Evolutionary conservation across 2,797 vertebrate genomes (phyloP).

Genomic region (Falco novaeseelandiae): DNA sequence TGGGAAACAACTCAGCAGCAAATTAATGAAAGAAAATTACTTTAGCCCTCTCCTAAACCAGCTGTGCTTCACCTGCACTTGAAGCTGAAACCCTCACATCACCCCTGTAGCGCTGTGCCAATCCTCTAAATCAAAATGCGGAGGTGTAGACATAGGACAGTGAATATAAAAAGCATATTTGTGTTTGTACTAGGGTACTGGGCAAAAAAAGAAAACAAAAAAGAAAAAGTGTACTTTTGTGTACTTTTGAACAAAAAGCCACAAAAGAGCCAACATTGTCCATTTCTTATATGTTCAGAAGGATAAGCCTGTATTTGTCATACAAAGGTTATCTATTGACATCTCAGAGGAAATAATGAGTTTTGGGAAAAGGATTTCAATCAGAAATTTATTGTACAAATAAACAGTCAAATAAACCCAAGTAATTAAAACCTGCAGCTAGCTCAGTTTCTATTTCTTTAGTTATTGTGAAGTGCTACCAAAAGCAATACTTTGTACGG

Average conservation of each 20-base stretch:
- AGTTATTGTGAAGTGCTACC: neutral
- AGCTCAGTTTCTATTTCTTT: neutral
- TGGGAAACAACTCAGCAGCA: neutral
- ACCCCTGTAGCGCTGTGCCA: neutral
- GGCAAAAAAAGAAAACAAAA: neutral
- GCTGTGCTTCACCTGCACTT: neutral
- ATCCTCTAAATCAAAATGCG: neutral
- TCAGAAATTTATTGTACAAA: neutral
- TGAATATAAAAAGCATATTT: neutral
- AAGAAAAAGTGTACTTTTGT: neutral
- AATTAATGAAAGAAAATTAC: neutral
- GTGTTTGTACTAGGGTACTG: neutral
- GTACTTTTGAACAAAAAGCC: neutral
- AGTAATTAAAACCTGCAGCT: neutral
- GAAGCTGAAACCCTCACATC: neutral
- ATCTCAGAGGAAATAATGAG: neutral
- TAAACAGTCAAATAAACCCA: neutral
- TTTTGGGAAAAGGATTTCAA: neutral
- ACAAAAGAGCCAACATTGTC: neutral
- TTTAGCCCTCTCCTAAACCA: neutral
- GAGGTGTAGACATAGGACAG: neutral
- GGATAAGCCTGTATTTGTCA: neutral
- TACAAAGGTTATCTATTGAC: neutral
- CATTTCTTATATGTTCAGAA: neutral
- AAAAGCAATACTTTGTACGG: neutral